A percentile compares a stretch with the other conserved stretches of the same genome.
These are phyloP conservation scores for Drosophila parabipectinata DNA, from an alignment of 1,140 invertebrate species.

Conservation along the genomic window DNA sequence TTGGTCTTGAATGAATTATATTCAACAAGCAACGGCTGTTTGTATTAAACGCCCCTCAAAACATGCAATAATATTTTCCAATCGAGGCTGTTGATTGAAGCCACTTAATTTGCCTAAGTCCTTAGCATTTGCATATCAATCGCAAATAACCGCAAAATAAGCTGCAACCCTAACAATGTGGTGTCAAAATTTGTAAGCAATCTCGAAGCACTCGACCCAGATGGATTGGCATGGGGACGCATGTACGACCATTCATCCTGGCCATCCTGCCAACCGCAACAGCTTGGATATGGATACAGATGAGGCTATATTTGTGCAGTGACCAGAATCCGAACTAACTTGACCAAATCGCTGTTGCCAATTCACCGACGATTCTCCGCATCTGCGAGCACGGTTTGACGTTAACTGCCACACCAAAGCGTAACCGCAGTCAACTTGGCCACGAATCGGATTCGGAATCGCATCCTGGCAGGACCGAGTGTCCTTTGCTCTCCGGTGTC, in stretches of 20 bases:
- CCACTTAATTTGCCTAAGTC: constrained; percentile 40
- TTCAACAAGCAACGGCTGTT: neutral
- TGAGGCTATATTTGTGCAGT: constrained; percentile 20
- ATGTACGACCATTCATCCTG: neutral
- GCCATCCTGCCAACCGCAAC: constrained; percentile 3
- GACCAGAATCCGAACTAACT: constrained; percentile 66
- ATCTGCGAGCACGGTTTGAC: constrained; percentile 46
- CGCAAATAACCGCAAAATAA: constrained; percentile 34
- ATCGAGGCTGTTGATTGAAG: constrained; percentile 13
- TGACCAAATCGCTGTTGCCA: constrained; percentile 66
- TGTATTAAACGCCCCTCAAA: constrained; percentile 14
- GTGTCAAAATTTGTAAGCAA: constrained; percentile 39
- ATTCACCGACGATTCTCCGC: constrained; percentile 44
- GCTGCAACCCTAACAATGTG: constrained; percentile 39
- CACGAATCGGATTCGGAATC: constrained; percentile 24
- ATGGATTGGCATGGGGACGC: constrained; percentile 8
- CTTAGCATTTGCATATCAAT: constrained; percentile 38
- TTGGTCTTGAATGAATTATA: constrained; percentile 12
- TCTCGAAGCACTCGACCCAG: constrained; percentile 7
- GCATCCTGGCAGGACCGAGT: constrained; percentile 28
- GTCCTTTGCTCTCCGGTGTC: constrained; percentile 28
- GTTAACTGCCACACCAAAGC: constrained; percentile 67
- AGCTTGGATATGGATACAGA: neutral
- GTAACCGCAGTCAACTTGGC: constrained; percentile 69
- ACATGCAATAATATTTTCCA: constrained; percentile 32